Evolutionary conservation across 92 coral and sea anemone genomes (phyloP).

Genomic region (Micromussa lordhowensis): DNA sequence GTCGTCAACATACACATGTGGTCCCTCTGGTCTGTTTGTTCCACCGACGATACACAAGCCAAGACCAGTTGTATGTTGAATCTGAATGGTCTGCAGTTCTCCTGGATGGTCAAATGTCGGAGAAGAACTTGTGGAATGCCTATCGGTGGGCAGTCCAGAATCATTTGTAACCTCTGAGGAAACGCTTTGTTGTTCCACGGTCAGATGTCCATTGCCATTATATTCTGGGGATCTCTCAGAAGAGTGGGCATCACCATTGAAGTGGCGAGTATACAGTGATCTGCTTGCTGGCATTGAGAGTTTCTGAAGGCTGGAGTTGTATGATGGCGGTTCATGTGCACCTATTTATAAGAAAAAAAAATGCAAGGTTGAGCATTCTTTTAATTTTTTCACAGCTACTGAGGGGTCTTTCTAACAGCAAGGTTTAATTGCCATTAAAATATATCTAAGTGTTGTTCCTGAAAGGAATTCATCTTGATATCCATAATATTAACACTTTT

Average conservation of each 20-base stretch:
- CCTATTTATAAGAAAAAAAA: constrained; percentile 35
- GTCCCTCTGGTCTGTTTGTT: constrained; percentile 94
- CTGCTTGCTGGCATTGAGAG: constrained; percentile 49
- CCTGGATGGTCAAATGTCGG: constrained; percentile 88
- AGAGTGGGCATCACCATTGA: constrained; percentile 57
- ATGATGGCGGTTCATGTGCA: constrained; percentile 78
- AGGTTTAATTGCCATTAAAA: too few relatives aligned
- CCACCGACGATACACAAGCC: constrained; percentile 97
- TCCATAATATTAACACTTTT: too few relatives aligned
- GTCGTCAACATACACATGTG: constrained; percentile 84
- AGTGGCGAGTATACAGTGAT: constrained; percentile 45
- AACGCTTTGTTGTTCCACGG: constrained; percentile 82
- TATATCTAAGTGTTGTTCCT: too few relatives aligned
- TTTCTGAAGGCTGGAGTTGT: constrained; percentile 69
- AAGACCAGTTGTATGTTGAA: constrained; percentile 80
- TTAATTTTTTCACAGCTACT: neutral
- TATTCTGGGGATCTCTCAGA: constrained; percentile 71
- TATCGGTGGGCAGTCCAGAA: constrained; percentile 94
- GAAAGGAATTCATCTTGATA: too few relatives aligned
- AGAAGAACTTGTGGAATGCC: constrained; percentile 86
- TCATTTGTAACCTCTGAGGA: constrained; percentile 90
- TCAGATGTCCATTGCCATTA: constrained; percentile 37
- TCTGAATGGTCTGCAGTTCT: constrained; percentile 80
- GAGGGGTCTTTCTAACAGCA: too few relatives aligned
- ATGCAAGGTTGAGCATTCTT: neutral